Percentiles rank a stretch among this genome's conserved stretches.
phyloP scores from a whole-genome alignment of 2,113 vertebrate species.

The Larimichthys crocea region DNA sequence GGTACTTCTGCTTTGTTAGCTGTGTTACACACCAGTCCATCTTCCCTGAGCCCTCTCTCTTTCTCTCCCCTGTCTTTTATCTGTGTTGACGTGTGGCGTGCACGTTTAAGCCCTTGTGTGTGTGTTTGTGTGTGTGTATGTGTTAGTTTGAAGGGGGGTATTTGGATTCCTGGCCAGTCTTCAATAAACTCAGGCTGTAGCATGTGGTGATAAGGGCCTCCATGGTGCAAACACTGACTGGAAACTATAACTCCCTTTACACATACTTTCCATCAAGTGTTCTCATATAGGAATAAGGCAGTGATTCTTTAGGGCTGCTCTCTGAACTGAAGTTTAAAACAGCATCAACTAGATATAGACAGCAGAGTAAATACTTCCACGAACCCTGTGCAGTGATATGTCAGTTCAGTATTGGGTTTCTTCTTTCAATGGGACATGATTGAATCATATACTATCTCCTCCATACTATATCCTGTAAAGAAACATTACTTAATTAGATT shows the following conservation, averaged over 20 bases:
- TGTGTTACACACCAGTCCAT: conserved; percentile 23
- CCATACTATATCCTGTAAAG: too few species aligned
- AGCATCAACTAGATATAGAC: not conserved
- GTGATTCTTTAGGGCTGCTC: not conserved
- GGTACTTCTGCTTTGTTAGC: conserved; percentile 48
- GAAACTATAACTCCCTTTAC: conserved; percentile 48
- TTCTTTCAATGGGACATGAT: not conserved
- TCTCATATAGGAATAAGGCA: conserved; percentile 5
- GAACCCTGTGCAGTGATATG: not conserved
- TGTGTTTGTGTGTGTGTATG: conserved; percentile 11
- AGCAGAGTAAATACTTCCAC: not conserved
- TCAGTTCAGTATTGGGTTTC: not conserved
- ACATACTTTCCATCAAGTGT: conserved; percentile 63
- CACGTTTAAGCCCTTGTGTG: conserved; percentile 27
- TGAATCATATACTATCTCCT: not conserved
- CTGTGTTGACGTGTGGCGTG: conserved; percentile 68
- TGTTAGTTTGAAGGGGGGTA: conserved; percentile 37
- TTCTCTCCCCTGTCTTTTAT: conserved; percentile 52
- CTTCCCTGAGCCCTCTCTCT: conserved; percentile 46
- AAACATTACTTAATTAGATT: too few species aligned
- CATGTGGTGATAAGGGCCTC: conserved; percentile 56
- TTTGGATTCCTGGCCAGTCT: conserved; percentile 71
- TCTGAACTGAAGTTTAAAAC: conserved; percentile 1
- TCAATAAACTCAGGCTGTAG: conserved; percentile 61
- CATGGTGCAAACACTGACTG: conserved; percentile 56